Base-by-base conservation (phyloP, 2,797 vertebrate species). In the Galago senegalensis region DNA sequence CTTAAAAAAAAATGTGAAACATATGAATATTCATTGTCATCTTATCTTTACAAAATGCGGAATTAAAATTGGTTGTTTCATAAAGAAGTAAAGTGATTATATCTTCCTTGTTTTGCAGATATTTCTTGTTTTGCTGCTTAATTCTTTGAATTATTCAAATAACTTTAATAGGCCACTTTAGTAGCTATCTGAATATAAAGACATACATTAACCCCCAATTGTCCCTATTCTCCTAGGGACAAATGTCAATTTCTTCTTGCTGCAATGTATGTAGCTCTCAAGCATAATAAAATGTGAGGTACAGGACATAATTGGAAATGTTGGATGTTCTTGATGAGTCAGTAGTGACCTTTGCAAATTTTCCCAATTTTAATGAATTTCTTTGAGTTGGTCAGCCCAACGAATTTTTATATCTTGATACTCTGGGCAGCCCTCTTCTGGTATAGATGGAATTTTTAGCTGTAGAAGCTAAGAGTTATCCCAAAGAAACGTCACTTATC, bases 21-120 rank as follows among this genome's bases (percentile, higher is more conserved):
- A 75, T 17, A 25, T 93, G 76, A 97, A 97, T 98, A 97, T 94
- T 97, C 97, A 97, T 56, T 98, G 72, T 94, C 97, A 97, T 97
- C 95, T 98, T 97, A 96, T 97, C 96, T 98, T 95, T 85, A 63
- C 65, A 94, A 98, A 96, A 92, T 61, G 8, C 4, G 3, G 53
- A 97, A 97, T 98, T 98, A 97, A 96, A 98, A 77, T 96, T 80
- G 46, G 3, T 93, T 93, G 23, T 87, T 98, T 91, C 29, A 56
- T 95, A 88, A 96, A 96, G 77, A 97, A 96, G 67, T 96, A 97
- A 97, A 84, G 70, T 96, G 97, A 97, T 97, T 98, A 25, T 92
- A 79, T 94, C 95, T 95, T 98, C 98, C 92, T 98, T 70, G 65
- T 63, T 97, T 93, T 90, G 10, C 37, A 94, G 69, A 58, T 88